Evolutionary conservation across 2,113 vertebrate genomes (phyloP).

Genomic region (Oryzias celebensis): DNA sequence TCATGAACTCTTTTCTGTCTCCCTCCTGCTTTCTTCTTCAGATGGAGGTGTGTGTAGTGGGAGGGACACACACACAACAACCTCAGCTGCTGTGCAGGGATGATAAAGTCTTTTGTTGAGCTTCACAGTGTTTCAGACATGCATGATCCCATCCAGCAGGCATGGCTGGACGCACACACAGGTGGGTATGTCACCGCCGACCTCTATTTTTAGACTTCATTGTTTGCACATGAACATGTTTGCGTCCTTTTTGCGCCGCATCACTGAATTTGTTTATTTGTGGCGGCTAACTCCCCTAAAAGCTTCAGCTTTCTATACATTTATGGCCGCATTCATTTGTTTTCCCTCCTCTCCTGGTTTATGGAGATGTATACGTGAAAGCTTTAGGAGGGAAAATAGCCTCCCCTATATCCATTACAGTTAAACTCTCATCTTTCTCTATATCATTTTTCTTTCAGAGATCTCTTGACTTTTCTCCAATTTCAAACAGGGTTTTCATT

Average conservation of each 20-base stretch:
- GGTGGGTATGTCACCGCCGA: constrained; percentile 38
- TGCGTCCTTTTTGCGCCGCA: constrained; percentile 5
- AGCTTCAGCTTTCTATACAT: constrained; percentile 33
- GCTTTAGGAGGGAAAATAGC: constrained; percentile 21
- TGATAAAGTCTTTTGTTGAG: constrained; percentile 34
- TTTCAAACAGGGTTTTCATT: constrained; percentile 64
- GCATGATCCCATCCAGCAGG: constrained; percentile 47
- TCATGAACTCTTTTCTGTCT: neutral
- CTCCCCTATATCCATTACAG: constrained; percentile 7
- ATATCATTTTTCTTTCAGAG: constrained; percentile 26
- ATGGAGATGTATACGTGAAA: constrained; percentile 5
- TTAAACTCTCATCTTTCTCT: constrained; percentile 10
- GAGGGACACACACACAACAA: neutral
- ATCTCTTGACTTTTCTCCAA: constrained; percentile 33
- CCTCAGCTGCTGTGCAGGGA: constrained; percentile 16
- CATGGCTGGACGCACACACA: constrained; percentile 51
- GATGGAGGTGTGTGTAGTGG: constrained; percentile 4
- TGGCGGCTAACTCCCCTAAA: constrained; percentile 44
- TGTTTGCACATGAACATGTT: constrained; percentile 26
- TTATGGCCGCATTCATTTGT: constrained; percentile 8
- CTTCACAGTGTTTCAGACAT: constrained; percentile 34
- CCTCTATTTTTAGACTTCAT: constrained; percentile 51
- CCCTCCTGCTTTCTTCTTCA: constrained; percentile 45
- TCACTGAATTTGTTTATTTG: constrained; percentile 10
- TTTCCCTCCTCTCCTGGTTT: constrained; percentile 3